phyloP scores from a whole-genome alignment of 2,888 invertebrate genomes.

The Venustoraphidia nigricollis region DNA sequence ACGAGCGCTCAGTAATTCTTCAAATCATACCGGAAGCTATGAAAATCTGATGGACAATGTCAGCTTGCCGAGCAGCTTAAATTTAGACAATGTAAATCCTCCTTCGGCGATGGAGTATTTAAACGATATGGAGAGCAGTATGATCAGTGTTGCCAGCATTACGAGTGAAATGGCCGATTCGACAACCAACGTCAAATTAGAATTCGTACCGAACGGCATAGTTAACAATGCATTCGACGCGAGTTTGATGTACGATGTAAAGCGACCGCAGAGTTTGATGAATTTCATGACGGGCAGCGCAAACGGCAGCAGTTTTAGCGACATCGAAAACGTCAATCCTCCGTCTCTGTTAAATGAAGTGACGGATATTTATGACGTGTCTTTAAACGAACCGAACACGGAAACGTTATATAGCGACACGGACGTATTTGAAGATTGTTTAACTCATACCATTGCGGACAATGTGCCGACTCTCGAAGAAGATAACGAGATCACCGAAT shows the following conservation, averaged over 20 bases:
- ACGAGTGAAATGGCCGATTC: constrained; percentile 42
- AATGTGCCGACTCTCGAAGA: constrained; percentile 15
- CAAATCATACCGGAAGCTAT: constrained; percentile 35
- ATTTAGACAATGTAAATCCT: constrained; percentile 68
- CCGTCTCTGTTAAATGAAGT: constrained; percentile 59
- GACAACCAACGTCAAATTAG: constrained; percentile 14
- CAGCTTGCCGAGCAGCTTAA: constrained; percentile 39
- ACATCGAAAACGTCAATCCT: constrained; percentile 53
- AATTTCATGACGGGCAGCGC: constrained; percentile 19
- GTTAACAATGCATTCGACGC: constrained; percentile 22
- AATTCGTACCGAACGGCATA: constrained; percentile 26
- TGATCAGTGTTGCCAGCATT: constrained; percentile 72
- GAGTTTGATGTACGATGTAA: constrained; percentile 37
- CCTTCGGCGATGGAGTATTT: constrained; percentile 67
- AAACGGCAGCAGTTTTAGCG: constrained; percentile 28
- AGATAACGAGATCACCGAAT: constrained; percentile 26
- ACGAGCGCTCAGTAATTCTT: constrained; percentile 46
- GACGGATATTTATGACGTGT: constrained; percentile 32
- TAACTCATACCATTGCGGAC: constrained; percentile 35
- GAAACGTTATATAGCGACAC: constrained; percentile 40
- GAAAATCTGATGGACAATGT: constrained; percentile 43
- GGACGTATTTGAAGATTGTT: constrained; percentile 37
- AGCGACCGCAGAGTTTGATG: constrained; percentile 29
- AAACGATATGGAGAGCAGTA: constrained; percentile 63
- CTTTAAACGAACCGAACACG: constrained; percentile 29